Conservation (phyloP, 2,797 vertebrate species). For the Gallinago nigripennis region DNA sequence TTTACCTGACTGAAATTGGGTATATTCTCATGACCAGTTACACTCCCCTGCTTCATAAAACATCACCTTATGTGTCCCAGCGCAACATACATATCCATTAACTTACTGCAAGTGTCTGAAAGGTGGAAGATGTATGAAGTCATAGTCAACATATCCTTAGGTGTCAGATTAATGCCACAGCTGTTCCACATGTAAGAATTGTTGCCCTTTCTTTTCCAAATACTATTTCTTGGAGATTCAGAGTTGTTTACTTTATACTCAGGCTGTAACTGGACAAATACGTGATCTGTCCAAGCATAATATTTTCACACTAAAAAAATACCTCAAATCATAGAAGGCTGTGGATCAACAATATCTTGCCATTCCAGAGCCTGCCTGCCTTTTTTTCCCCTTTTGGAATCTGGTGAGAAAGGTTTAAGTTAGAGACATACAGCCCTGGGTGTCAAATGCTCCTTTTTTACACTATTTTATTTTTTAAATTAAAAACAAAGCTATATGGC, state of each 20-base stretch:
- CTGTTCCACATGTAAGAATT: constrained; percentile 34
- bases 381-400: constrained; percentile 9
- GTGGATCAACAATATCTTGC: constrained; percentile 64
- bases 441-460: neutral
- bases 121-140: constrained; percentile 46
- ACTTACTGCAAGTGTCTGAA: constrained; percentile 19
- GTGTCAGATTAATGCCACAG: constrained; percentile 31
- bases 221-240: constrained; percentile 65
- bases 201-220: constrained; percentile 59
- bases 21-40: neutral
- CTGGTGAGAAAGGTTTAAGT: constrained; percentile 4
- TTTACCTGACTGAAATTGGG: constrained; percentile 36
- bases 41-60: neutral
- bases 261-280: constrained; percentile 67
- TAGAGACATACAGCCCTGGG: neutral
- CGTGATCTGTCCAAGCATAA: constrained; percentile 49
- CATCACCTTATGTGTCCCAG: constrained; percentile 17
- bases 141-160: neutral
- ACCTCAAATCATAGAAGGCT: constrained; percentile 64
- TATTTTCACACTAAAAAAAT: constrained; percentile 68
- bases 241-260: constrained; percentile 59
- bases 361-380: constrained; percentile 26
- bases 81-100: neutral
- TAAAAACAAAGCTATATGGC: neutral
- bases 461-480: neutral